These are phyloP conservation scores for Castor canadensis DNA, from an alignment of 2,113 vertebrate genomes.

Conservation along the genomic window DNA sequence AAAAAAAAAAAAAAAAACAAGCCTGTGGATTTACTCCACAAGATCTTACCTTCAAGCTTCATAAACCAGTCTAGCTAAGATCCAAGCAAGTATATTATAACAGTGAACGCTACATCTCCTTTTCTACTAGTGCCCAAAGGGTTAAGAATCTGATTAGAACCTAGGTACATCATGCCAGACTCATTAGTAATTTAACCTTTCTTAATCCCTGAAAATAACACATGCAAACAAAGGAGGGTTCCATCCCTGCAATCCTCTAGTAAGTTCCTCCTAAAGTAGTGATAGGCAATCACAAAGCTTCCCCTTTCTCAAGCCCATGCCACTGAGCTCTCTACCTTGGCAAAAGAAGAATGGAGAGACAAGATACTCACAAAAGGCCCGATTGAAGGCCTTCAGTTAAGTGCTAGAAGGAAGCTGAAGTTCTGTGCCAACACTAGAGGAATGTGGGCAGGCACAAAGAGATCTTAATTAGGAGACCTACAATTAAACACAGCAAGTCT, in stretches of 20 bases:
- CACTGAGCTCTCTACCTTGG: conserved; percentile 43
- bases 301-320: conserved; percentile 21
- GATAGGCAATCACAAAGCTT: conserved; percentile 38
- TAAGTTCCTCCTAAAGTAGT: conserved; percentile 13
- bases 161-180: conserved; percentile 33
- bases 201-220: conserved; percentile 67
- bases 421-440: conserved; percentile 67
- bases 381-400: conserved; percentile 58
- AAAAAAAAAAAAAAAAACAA: too few relatives aligned
- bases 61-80: conserved; percentile 22
- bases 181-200: conserved; percentile 68
- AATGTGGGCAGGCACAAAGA: conserved; percentile 75
- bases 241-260: not conserved
- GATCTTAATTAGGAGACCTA: conserved; percentile 76
- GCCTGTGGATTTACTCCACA: conserved; percentile 35
- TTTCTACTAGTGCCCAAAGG: not conserved
- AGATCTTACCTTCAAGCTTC: conserved; percentile 20
- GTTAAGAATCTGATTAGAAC: conserved; percentile 61
- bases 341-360: conserved; percentile 64
- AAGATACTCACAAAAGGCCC: conserved; percentile 62
- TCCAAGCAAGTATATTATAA: not conserved
- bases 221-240: conserved; percentile 22
- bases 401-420: conserved; percentile 59
- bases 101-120: not conserved
- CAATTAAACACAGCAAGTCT: conserved; percentile 70